phyloP scores from a whole-genome alignment of 2,888 invertebrate species.

The Scrobipalpa costella region DNA sequence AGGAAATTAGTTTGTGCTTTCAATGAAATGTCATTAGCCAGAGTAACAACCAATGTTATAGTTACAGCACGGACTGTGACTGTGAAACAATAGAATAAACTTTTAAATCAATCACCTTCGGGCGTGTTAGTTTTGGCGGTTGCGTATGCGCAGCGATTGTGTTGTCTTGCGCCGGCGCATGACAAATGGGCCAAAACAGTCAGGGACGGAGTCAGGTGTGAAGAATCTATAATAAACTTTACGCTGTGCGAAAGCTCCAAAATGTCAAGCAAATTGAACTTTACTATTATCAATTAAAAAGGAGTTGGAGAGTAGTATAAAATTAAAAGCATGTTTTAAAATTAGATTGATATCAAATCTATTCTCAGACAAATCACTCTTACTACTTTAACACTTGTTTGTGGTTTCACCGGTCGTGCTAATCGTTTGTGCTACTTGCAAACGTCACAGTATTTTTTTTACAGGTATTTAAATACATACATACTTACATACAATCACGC shows the following conservation, averaged over 20 bases:
- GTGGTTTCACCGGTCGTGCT: too few species aligned
- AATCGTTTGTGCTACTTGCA: too few species aligned
- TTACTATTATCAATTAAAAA: too few species aligned
- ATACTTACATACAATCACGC: too few species aligned
- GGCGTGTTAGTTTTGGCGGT: conserved; percentile 33
- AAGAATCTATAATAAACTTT: not conserved
- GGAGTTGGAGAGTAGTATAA: too few species aligned
- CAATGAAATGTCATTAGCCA: conserved; percentile 6
- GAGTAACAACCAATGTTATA: not conserved
- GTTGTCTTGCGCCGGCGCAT: conserved; percentile 27
- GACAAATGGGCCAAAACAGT: conserved; percentile 29
- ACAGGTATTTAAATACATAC: too few species aligned
- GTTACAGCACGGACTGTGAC: conserved; percentile 7
- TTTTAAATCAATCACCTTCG: conserved; percentile 36
- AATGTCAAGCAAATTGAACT: too few species aligned
- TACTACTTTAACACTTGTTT: too few species aligned
- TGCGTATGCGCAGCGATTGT: conserved; percentile 32
- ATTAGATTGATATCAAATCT: too few species aligned
- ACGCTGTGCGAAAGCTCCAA: not conserved
- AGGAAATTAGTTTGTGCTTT: conserved; percentile 1
- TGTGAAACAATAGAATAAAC: conserved; percentile 31
- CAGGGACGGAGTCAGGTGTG: not conserved
- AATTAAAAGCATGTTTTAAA: too few species aligned
- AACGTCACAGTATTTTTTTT: too few species aligned
- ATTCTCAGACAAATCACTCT: too few species aligned